phyloP scores from a whole-genome alignment of 2,888 invertebrate species.

The Mythimna vitellina region DNA sequence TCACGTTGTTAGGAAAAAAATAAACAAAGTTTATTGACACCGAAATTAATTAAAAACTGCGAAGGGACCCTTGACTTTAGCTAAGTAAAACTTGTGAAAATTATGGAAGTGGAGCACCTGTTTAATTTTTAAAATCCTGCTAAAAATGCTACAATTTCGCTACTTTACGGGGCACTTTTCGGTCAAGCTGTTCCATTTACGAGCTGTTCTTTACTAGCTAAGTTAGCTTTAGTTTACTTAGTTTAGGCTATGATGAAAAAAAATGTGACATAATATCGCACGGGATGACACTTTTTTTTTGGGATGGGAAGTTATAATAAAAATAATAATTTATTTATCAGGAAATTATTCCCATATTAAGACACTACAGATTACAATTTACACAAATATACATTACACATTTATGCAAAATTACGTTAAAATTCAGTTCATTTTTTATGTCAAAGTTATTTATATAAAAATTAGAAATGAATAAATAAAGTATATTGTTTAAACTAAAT shows the following conservation, averaged over 20 bases:
- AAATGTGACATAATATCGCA: background rate
- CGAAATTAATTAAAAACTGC: slow-evolving; percentile 7
- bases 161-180: slow-evolving; percentile 21
- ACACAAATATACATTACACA: too few relatives aligned
- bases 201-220: slow-evolving; percentile 1
- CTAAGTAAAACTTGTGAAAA: slow-evolving; percentile 16
- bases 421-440: too few relatives aligned
- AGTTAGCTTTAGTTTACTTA: background rate
- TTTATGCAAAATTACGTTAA: too few relatives aligned
- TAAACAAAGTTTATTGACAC: slow-evolving; percentile 14
- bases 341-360: too few relatives aligned
- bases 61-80: slow-evolving; percentile 8
- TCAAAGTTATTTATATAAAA: too few relatives aligned
- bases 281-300: too few relatives aligned
- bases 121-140: slow-evolving; percentile 29
- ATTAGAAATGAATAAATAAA: too few relatives aligned
- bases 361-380: too few relatives aligned
- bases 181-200: slow-evolving; percentile 36
- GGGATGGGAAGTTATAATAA: too few relatives aligned
- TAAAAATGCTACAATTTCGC: slow-evolving; percentile 26
- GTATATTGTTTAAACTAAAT: too few relatives aligned
- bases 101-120: slow-evolving; percentile 6
- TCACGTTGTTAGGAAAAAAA: background rate
- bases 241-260: background rate
- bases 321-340: too few relatives aligned